These are phyloP conservation scores for Terebella lapidaria DNA, from an alignment of 2,888 invertebrate genomes.

Conservation along the genomic window DNA sequence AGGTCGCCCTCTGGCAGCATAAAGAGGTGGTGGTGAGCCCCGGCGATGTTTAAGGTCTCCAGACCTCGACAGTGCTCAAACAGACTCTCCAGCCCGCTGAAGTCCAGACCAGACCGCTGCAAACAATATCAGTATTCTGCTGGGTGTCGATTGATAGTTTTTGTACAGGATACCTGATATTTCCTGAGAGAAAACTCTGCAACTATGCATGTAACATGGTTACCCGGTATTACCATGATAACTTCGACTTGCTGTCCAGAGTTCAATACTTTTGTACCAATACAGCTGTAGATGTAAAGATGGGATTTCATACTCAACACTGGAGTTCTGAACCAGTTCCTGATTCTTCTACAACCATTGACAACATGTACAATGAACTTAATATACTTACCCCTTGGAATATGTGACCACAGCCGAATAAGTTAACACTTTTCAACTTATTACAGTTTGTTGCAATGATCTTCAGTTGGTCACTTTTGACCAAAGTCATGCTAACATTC, in stretches of 20 bases:
- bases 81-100: slow-evolving; percentile 31
- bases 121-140: background rate
- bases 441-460: slow-evolving; percentile 35
- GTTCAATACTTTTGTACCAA: no score
- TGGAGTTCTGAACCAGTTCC: no score
- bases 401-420: slow-evolving; percentile 30
- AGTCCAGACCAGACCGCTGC: slow-evolving; percentile 18
- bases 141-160: no score
- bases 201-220: no score
- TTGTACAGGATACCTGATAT: no score
- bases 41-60: slow-evolving; percentile 36
- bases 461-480: slow-evolving; percentile 21
- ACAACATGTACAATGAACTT: no score
- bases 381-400: slow-evolving; percentile 16
- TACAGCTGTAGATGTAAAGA: no score
- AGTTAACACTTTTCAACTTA: slow-evolving; percentile 39
- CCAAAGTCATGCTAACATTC: slow-evolving; percentile 4
- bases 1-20: background rate
- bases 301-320: no score
- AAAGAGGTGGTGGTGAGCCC: slow-evolving; percentile 34
- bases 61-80: slow-evolving; percentile 30
- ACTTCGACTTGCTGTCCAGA: no score
- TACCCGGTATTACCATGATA: no score
- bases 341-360: no score
- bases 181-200: no score